Base-by-base conservation (phyloP, 92 coral and sea anemone genomes). In the Phenganax subtilis region DNA sequence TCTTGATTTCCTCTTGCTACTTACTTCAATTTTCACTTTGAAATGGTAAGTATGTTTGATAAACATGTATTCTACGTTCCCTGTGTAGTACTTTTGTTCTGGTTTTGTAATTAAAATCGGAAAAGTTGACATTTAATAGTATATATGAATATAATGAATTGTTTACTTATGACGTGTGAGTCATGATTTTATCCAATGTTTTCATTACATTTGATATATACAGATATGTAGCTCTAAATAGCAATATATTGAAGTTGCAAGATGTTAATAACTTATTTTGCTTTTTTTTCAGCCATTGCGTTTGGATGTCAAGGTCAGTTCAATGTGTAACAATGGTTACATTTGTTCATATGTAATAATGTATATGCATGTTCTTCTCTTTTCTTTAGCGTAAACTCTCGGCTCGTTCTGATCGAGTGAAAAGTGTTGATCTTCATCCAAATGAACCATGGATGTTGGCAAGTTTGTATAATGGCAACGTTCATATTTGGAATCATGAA, bases 391-490 rank as follows among this genome's bases (percentile, higher is more conserved):
- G 99, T 64, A 96, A 96, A 85, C 89, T 96, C 10, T 96, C 99
- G 72, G 99, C 99, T 11, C 90, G 99, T 16, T 96, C 99, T 53
- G 99, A 96, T 83, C 97, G 99, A 81, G 99, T 96, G 14, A 96
- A 96, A 75, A 90, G 93, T 72, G 97, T 92, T 11, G 99, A 96
- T 62, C 91, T 96, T 64, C 99, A 96, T 74, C 99, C 99, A 12
- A 87, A 86, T 31, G 99, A 96, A 47, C 97, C 97, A 80, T 96
- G 99, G 99, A 96, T 96, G 99, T 58, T 96, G 37, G 97, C 97
- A 20, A 96, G 99, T 75, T 89, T 96, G 62, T 96, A 96, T 51
- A 96, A 92, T 85, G 99, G 99, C 55, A 96, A 96, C 85, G 99
- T 96, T 14, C 99, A 96, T 55, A 87, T 96, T 11, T 96, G 99